Evolutionary conservation across 2,113 vertebrate genomes (phyloP).

Genomic region (Herpailurus yagouaroundi): DNA sequence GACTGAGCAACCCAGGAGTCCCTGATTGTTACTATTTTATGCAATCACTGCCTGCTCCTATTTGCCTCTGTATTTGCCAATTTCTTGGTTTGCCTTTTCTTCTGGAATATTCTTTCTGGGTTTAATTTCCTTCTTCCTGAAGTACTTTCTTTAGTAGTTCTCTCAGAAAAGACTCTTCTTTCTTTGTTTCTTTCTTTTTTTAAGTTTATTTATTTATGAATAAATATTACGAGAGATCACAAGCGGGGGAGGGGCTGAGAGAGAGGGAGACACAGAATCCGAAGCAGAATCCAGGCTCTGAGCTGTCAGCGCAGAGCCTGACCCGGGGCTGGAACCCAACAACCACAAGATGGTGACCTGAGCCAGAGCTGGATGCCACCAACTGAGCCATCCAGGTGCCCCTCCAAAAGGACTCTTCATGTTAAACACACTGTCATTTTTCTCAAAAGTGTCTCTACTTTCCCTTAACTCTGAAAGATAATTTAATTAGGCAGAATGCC

Average conservation of each 20-base stretch:
- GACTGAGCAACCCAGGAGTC: no score
- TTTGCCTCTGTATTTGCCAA: not conserved
- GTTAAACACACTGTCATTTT: not conserved
- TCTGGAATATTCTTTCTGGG: not conserved
- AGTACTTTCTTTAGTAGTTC: not conserved
- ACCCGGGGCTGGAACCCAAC: no score
- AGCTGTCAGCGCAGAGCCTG: no score
- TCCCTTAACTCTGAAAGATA: not conserved
- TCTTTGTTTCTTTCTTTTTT: no score
- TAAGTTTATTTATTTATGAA: no score
- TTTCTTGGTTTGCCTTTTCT: constrained; percentile 28
- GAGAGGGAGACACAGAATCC: no score
- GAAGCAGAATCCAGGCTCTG: no score
- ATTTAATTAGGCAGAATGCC: not conserved
- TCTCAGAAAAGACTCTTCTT: not conserved
- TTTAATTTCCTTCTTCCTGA: constrained; percentile 22
- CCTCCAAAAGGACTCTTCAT: not conserved
- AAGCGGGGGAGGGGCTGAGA: no score
- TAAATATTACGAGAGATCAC: no score
- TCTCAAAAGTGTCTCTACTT: not conserved
- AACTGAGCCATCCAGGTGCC: no score
- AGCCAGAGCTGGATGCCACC: no score
- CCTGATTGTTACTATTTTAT: not conserved
- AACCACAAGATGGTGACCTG: no score
- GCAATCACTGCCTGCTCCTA: not conserved